Percentiles rank a stretch among this genome's conserved stretches.
Evolutionary conservation across 2,797 vertebrate species (phyloP).

Genomic region (Smutsia gigantea): DNA sequence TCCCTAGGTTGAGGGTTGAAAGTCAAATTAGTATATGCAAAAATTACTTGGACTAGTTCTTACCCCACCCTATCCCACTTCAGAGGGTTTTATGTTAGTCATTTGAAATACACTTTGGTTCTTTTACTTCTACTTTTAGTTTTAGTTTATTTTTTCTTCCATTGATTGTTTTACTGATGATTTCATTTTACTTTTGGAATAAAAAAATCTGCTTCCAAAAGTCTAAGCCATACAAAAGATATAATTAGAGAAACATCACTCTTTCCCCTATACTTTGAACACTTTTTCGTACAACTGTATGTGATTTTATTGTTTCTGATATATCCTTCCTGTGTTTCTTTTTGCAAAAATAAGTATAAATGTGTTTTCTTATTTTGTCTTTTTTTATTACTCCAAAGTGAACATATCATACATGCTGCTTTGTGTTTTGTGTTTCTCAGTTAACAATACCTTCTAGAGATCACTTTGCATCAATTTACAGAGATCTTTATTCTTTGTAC

Average conservation of each 20-base stretch:
- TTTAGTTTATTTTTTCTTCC: background rate
- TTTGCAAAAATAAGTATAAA: background rate
- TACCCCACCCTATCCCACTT: background rate
- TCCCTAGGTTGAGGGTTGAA: background rate
- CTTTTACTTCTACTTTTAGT: background rate
- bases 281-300: background rate
- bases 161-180: background rate
- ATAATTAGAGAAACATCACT: background rate
- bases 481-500: background rate
- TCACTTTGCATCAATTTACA: background rate
- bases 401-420: background rate
- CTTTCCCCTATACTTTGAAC: background rate
- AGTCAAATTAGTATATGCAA: background rate
- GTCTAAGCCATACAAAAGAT: background rate
- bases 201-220: background rate
- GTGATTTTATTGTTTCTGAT: background rate
- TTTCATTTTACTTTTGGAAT: conserved; percentile 7
- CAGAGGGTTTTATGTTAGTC: background rate
- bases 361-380: background rate
- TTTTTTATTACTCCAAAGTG: background rate
- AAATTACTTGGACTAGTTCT: background rate
- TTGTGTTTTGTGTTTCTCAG: background rate
- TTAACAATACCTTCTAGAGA: background rate
- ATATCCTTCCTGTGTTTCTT: background rate
- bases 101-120: background rate